A percentile compares a stretch with the other conserved stretches of the same genome.
phyloP scores from a whole-genome alignment of 2,113 vertebrate species.

The Pomatorhinus ruficollis region DNA sequence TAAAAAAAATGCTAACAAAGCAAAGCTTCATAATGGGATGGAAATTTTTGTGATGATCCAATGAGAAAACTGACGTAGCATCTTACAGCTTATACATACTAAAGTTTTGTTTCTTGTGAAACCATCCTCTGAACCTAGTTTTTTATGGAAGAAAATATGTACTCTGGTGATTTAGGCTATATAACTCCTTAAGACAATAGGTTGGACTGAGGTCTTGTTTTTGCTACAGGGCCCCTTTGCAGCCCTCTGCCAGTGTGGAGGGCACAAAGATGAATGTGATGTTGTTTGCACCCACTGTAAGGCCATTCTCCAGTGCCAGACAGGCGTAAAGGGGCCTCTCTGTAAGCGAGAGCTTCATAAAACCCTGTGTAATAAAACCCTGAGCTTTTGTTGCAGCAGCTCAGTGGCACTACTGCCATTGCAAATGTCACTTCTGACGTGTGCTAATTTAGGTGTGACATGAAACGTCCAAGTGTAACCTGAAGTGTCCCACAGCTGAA shows the following conservation, averaged over 20 bases:
- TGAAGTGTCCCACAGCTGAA: not conserved
- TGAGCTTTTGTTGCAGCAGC: not conserved
- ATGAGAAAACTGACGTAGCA: not conserved
- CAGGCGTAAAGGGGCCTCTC: conserved; percentile 26
- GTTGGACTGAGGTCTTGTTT: not conserved
- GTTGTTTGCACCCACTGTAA: not conserved
- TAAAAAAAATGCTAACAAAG: not conserved
- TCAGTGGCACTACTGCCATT: not conserved
- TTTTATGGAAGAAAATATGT: not conserved
- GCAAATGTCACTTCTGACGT: not conserved
- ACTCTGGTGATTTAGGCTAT: not conserved
- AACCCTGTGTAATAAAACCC: not conserved
- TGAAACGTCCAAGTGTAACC: not conserved
- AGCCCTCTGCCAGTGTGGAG: not conserved
- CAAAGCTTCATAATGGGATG: not conserved
- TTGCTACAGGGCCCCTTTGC: not conserved
- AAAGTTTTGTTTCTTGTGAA: not conserved
- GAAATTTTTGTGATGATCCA: not conserved
- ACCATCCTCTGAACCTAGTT: not conserved
- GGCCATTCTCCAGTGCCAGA: conserved; percentile 2
- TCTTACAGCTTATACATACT: not conserved
- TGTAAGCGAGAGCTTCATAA: not conserved
- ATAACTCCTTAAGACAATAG: not conserved
- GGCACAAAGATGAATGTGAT: not conserved
- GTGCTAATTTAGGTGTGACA: not conserved